Evolutionary conservation across 2,888 invertebrate genomes (phyloP), one percentile per base, ranked within the genome.

Genomic region (Resseliella maxima): DNA sequence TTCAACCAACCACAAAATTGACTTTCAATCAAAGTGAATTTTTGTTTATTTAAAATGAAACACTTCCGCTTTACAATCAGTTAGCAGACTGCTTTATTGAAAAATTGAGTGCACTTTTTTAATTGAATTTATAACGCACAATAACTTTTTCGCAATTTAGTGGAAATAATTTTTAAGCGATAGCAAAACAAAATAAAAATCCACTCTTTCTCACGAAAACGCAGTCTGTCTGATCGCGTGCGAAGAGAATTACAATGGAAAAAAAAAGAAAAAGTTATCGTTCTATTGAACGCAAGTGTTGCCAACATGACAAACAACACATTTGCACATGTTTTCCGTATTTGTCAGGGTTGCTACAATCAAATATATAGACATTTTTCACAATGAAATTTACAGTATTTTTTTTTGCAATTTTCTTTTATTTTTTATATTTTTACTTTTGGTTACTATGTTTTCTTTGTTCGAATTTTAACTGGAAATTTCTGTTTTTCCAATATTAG

Each of bases 331-430:
- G 72, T 72, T 35, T 72, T 72, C 72, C 72, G 72, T 72, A 15
- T 72, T 41, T 72, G 72, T 72, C 72, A 72, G 72, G 72, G 72
- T 72, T 72, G 72, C 41, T n/a, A n/a, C n/a, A n/a, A n/a, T n/a
- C n/a, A n/a, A n/a, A n/a, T n/a, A n/a, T n/a, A n/a, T n/a, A n/a
- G n/a, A n/a, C n/a, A n/a, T n/a, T n/a, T n/a, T n/a, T n/a, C n/a
- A n/a, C n/a, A n/a, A n/a, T n/a, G n/a, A n/a, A n/a, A n/a, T n/a
- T n/a, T n/a, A n/a, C n/a, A n/a, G n/a, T n/a, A n/a, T n/a, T n/a
- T n/a, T n/a, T n/a, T n/a, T n/a, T n/a, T n/a, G n/a, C n/a, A n/a
- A n/a, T n/a, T n/a, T n/a, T n/a, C n/a, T n/a, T n/a, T n/a, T n/a
- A n/a, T n/a, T n/a, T n/a, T n/a, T n/a, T n/a, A n/a, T n/a, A n/a